Base-by-base conservation (phyloP, 2,113 vertebrate genomes). In the Gavia stellata region DNA sequence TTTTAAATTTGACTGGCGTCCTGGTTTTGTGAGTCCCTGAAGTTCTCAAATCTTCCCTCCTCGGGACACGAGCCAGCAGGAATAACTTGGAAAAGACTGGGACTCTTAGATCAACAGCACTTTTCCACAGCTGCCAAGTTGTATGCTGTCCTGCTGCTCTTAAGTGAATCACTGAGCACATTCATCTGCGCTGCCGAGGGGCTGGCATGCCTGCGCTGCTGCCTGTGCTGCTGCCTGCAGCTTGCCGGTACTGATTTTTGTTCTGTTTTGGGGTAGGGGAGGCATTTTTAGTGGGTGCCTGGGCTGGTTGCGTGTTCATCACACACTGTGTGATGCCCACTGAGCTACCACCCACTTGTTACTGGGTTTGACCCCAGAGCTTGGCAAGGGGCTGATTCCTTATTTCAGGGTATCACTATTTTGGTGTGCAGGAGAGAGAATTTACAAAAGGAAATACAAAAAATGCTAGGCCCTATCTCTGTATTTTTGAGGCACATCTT, bases 141-240 rank as follows among this genome's bases (percentile, higher is more conserved):
- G 31, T 13, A 14, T 26, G 44, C 40, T 4, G 21, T 16, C 70
- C 80, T 45, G 75, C 50, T 31, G 49, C 81, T 78, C 28, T 8
- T 7, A 34, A n/a, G 63, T 49, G 80, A 40, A 34, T 4, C 0
- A 0, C 63, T 1, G 24, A 59, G 52, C 18, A 36, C 6, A 1
- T n/a, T 12, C 0, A 1, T 9, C 40, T 10, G 44, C 4, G 5
- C 33, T 3, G 3, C 13, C 0, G 0, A 73, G 50, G 4, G 7
- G 36, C 24, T 0, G 1, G 49, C 42, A 25, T 1, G 3, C 12
- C 40, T 53, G 34, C 1, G 3, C 81, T 19, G 31, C 44, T 63
- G 34, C 56, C 61, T 25, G 34, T 9, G 2, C 25, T 53, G 31
- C 50, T 36, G 67, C 47, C 62, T 66, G 40, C 7, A 14, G 19